These are phyloP conservation scores for Protodeltote pygarga DNA, from an alignment of 2,888 invertebrate genomes.

Conservation along the genomic window DNA sequence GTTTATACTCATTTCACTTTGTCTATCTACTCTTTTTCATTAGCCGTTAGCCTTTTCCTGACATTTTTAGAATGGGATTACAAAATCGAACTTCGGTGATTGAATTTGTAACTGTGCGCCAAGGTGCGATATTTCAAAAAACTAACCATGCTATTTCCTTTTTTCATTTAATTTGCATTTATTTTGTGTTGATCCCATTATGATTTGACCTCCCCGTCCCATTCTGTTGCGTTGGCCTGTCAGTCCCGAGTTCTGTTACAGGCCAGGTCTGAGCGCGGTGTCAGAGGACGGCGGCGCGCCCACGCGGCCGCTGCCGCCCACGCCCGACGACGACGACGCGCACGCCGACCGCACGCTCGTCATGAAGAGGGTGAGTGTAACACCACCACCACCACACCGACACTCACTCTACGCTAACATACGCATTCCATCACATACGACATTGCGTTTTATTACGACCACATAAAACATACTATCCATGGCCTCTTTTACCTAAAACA, in stretches of 20 bases:
- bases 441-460: slow-evolving; percentile 12
- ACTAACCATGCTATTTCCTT: slow-evolving; percentile 32
- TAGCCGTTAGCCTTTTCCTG: no score
- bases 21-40: no score
- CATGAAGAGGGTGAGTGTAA: slow-evolving; percentile 96
- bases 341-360: slow-evolving; percentile 95
- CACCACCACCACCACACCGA: not conserved
- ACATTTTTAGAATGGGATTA: no score
- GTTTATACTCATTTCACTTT: no score
- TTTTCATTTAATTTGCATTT: slow-evolving; percentile 54
- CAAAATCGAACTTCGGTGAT: no score
- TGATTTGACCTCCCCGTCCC: slow-evolving; percentile 51
- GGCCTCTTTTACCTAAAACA: slow-evolving; percentile 19
- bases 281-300: slow-evolving; percentile 89
- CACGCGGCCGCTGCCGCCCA: slow-evolving; percentile 97
- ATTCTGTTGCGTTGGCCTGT: slow-evolving; percentile 73
- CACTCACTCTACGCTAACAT: slow-evolving; percentile 45
- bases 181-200: slow-evolving; percentile 50
- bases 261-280: slow-evolving; percentile 88
- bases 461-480: slow-evolving; percentile 16
- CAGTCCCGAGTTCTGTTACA: slow-evolving; percentile 94
- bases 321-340: slow-evolving; percentile 96
- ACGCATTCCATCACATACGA: slow-evolving; percentile 10
- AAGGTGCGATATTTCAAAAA: no score
- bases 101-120: no score